phyloP scores from a whole-genome alignment of 2,888 invertebrate genomes.

The Philaethria dido region DNA sequence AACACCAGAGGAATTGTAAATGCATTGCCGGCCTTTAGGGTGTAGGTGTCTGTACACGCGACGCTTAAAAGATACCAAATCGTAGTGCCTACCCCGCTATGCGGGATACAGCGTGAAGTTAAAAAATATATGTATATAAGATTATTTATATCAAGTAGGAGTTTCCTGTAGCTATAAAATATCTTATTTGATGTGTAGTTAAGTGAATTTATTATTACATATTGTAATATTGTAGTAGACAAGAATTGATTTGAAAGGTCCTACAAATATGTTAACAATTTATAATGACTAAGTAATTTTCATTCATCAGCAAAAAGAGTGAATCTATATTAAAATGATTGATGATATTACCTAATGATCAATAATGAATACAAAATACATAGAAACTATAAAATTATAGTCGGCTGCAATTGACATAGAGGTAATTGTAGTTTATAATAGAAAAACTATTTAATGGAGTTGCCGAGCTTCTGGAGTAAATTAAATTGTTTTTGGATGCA shows the following conservation, averaged over 20 bases:
- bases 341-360: not conserved
- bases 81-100: no score
- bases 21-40: no score
- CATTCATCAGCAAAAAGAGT: not conserved
- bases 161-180: not conserved
- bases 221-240: no score
- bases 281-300: no score
- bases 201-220: not conserved
- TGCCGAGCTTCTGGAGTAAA: conserved; percentile 32
- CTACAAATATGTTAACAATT: no score
- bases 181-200: not conserved
- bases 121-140: no score
- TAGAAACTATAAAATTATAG: conserved; percentile 2
- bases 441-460: conserved; percentile 37
- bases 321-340: not conserved
- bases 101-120: no score
- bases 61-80: no score
- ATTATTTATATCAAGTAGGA: not conserved
- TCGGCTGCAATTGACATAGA: conserved; percentile 22
- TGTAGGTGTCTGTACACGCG: no score
- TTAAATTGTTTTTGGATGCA: conserved; percentile 37
- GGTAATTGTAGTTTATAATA: conserved; percentile 32
- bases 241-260: no score
- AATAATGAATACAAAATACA: not conserved
- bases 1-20: no score